A percentile compares a stretch with the other conserved stretches of the same genome.
phyloP scores from a whole-genome alignment of 2,797 vertebrate genomes.

The Ctenochaetus hawaiiensis region DNA sequence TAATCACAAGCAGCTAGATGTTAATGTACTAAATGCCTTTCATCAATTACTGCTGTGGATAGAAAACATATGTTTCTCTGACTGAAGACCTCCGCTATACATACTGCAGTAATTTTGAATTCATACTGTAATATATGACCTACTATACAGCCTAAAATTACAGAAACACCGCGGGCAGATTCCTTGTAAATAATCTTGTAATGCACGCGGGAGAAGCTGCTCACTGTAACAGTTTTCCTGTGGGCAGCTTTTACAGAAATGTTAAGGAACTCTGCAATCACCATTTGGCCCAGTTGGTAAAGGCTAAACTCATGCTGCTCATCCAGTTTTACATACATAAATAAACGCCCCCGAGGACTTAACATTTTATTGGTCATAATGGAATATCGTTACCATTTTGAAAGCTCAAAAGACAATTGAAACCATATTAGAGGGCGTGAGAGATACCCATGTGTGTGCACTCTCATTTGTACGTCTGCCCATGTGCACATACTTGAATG shows the following conservation, averaged over 20 bases:
- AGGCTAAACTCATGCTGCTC: slow-evolving; percentile 62
- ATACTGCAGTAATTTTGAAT: slow-evolving; percentile 59
- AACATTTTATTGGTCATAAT: slow-evolving; percentile 68
- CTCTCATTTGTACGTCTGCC: too few species aligned
- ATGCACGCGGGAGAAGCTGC: slow-evolving; percentile 41
- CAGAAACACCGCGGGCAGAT: slow-evolving; percentile 56
- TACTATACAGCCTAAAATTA: slow-evolving; percentile 51
- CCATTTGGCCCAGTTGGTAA: slow-evolving; percentile 49
- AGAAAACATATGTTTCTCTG: slow-evolving; percentile 53
- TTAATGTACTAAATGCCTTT: slow-evolving; percentile 48
- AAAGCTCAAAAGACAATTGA: slow-evolving; percentile 68
- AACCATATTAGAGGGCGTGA: slow-evolving; percentile 65
- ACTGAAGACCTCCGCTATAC: slow-evolving; percentile 6
- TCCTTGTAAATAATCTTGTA: slow-evolving; percentile 69
- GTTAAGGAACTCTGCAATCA: slow-evolving; percentile 54
- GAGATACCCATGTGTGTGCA: slow-evolving; percentile 39
- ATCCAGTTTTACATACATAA: slow-evolving; percentile 60
- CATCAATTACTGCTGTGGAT: slow-evolving; percentile 55
- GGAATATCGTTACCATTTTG: slow-evolving; percentile 62
- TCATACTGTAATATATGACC: slow-evolving; percentile 62
- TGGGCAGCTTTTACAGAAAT: slow-evolving; percentile 59
- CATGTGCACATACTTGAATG: slow-evolving; percentile 3
- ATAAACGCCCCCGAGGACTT: slow-evolving; percentile 68
- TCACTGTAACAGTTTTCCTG: slow-evolving; percentile 52
- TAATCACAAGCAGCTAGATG: slow-evolving; percentile 43